Conservation (phyloP, 2,113 vertebrate genomes). For the Chloebia gouldiae region DNA sequence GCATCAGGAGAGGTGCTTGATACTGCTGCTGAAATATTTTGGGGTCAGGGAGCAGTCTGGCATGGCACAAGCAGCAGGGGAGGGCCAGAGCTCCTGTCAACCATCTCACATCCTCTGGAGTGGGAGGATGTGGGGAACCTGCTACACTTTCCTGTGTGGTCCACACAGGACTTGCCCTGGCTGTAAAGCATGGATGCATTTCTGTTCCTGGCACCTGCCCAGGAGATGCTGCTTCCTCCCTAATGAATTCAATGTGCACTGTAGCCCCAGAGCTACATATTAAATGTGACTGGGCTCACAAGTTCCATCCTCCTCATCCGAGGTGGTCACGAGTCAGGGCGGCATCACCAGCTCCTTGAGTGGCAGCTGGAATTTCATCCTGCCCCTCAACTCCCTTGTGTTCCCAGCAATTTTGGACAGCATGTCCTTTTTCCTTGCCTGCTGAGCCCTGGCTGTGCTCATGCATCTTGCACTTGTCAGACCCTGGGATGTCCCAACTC, state of each 20-base stretch:
- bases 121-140: rapidly evolving
- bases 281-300: rapidly evolving
- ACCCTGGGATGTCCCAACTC: background rate
- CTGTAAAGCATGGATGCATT: background rate
- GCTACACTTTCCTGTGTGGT: background rate
- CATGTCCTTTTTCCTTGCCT: background rate
- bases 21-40: background rate
- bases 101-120: background rate
- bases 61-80: background rate
- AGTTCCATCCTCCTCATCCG: rapidly evolving
- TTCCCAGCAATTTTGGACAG: background rate
- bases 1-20: background rate
- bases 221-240: background rate
- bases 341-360: rapidly evolving
- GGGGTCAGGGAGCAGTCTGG: background rate
- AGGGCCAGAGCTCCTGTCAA: background rate
- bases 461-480: rapidly evolving
- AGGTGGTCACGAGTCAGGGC: too few species aligned
- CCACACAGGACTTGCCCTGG: background rate
- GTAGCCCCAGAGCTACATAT: background rate
- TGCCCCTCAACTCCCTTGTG: background rate
- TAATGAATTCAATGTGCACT: background rate
- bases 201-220: background rate
- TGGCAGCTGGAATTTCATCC: background rate
- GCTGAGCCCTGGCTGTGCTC: background rate